Evolutionary conservation across 2,113 vertebrate genomes (phyloP).

Genomic region (Muscicapa adusta): DNA sequence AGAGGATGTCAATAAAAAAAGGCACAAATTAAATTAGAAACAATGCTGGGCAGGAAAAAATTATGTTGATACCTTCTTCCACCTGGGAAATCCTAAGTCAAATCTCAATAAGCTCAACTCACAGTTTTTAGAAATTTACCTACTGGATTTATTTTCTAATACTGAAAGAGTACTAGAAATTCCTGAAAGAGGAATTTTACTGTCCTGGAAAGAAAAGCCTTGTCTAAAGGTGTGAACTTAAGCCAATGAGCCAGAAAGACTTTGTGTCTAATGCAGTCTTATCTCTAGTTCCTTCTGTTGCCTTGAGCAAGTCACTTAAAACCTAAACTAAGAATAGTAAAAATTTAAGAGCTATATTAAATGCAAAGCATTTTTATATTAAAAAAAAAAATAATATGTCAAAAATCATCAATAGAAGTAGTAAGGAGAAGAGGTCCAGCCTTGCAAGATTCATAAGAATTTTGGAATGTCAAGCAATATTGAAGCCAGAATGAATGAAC

Average conservation of each 20-base stretch:
- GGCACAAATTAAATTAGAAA: neutral
- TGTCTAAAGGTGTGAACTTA: neutral
- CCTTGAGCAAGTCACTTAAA: slow-evolving; percentile 4
- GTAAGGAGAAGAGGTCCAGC: neutral
- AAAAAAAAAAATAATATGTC: neutral
- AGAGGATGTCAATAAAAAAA: neutral
- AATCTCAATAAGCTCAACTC: neutral
- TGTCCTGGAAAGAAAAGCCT: neutral
- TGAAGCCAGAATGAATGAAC: neutral
- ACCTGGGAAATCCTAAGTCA: neutral
- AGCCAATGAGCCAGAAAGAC: neutral
- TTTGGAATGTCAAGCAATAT: neutral
- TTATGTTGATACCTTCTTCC: neutral
- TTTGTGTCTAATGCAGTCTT: neutral
- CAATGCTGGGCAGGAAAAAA: neutral
- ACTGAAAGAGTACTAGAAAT: neutral
- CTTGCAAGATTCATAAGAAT: neutral
- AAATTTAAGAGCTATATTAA: neutral
- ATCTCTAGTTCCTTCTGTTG: neutral
- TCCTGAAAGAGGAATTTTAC: neutral
- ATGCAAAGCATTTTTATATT: neutral
- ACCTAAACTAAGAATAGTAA: neutral
- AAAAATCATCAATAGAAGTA: neutral
- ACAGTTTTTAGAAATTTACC: neutral
- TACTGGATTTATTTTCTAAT: neutral